phyloP scores from a whole-genome alignment of 2,888 invertebrate genomes.

The Polietes domitor region DNA sequence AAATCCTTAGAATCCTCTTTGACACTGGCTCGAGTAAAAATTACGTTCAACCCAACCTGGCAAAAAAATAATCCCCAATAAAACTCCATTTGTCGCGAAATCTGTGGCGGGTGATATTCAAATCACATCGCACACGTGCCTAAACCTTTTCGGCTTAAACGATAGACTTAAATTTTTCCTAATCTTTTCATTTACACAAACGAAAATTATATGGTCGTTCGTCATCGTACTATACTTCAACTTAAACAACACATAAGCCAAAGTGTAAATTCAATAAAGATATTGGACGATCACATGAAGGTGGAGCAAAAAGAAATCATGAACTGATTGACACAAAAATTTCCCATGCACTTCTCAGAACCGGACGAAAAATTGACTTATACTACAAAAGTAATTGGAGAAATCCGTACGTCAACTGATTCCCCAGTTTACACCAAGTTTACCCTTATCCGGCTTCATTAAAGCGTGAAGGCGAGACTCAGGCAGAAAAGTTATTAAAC shows the following conservation, averaged over 20 bases:
- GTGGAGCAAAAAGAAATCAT: not conserved
- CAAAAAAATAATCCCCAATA: slow-evolving; percentile 13
- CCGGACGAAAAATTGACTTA: slow-evolving; percentile 43
- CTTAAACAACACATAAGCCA: slow-evolving; percentile 3
- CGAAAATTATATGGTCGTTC: not conserved
- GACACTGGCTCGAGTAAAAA: slow-evolving; percentile 24
- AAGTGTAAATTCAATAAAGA: slow-evolving; percentile 23
- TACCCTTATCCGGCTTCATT: slow-evolving; percentile 39
- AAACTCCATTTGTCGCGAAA: not conserved
- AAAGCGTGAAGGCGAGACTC: slow-evolving; percentile 17
- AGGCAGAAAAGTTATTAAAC: slow-evolving; percentile 3
- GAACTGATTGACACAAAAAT: slow-evolving; percentile 24
- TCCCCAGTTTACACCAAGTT: slow-evolving; percentile 37
- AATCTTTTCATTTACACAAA: not conserved
- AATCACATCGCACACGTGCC: no score
- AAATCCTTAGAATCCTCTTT: slow-evolving; percentile 11
- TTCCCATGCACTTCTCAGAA: slow-evolving; percentile 36
- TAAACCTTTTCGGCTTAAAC: slow-evolving; percentile 10
- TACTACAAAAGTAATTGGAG: slow-evolving; percentile 38
- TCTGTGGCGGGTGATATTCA: no score
- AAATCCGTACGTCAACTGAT: slow-evolving; percentile 45
- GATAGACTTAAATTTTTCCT: slow-evolving; percentile 24
- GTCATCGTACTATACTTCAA: not conserved
- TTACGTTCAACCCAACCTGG: not conserved
- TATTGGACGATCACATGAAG: slow-evolving; percentile 27